Evolutionary conservation across 2,888 invertebrate genomes (phyloP).

Genomic region (Slavum lentiscoides): DNA sequence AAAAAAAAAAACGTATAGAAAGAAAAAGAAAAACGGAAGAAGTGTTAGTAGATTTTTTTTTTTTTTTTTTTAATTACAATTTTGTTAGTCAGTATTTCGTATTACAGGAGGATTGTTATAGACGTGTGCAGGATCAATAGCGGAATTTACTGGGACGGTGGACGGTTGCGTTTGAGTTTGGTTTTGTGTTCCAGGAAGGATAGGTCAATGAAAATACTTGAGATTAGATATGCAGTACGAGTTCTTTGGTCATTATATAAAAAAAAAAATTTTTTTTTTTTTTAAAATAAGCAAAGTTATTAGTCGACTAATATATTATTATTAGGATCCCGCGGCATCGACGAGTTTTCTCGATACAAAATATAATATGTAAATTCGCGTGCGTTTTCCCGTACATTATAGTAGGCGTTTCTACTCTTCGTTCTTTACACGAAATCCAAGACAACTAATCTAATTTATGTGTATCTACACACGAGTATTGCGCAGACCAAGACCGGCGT

Average conservation of each 20-base stretch:
- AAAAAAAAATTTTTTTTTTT: no score
- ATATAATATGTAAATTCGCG: no score
- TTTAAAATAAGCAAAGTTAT: slow-evolving; percentile 40
- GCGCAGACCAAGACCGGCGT: no score
- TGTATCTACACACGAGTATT: no score
- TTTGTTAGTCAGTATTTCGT: slow-evolving; percentile 50
- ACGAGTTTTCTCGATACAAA: no score
- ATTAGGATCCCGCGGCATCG: no score
- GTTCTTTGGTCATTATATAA: slow-evolving; percentile 38
- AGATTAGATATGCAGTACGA: slow-evolving; percentile 58
- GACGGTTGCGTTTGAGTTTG: slow-evolving; percentile 56
- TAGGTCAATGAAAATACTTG: slow-evolving; percentile 78
- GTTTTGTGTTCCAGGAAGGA: slow-evolving; percentile 77
- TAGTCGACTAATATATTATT: slow-evolving; percentile 3
- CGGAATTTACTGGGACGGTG: slow-evolving; percentile 39
- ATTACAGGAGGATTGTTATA: slow-evolving; percentile 11
- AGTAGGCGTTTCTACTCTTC: no score
- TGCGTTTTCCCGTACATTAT: no score
- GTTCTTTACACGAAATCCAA: no score
- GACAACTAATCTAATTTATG: no score
- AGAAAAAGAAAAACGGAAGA: slow-evolving; percentile 54
- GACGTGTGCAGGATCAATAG: slow-evolving; percentile 28
- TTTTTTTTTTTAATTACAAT: slow-evolving; percentile 30
- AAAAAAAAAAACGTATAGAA: slow-evolving; percentile 19
- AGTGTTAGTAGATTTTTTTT: slow-evolving; percentile 44